A percentile compares a stretch with the other conserved stretches of the same genome.
Conservation (phyloP, 1,140 invertebrate genomes). For the Drosophila kepulauana region DNA sequence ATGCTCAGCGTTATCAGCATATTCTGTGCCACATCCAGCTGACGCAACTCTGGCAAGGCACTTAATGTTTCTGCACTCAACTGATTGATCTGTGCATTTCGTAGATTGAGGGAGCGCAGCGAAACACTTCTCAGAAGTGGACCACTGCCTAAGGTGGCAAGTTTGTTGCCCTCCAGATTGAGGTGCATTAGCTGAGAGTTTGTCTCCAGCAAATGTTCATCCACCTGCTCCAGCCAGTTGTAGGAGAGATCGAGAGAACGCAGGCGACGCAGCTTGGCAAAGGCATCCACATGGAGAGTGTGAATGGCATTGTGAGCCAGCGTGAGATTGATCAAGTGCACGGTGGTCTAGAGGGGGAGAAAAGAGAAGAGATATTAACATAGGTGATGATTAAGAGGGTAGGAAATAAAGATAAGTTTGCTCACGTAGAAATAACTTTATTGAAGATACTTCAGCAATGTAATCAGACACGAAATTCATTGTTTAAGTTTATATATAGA, state of each 20-base stretch:
- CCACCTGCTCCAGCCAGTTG: constrained; percentile 78
- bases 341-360: constrained; percentile 45
- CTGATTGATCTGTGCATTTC: constrained; percentile 75
- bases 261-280: constrained; percentile 56
- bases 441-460: too few relatives aligned
- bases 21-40: constrained; percentile 76
- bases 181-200: constrained; percentile 61
- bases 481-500: too few relatives aligned
- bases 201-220: constrained; percentile 71
- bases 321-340: constrained; percentile 65
- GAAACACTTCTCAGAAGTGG: constrained; percentile 64
- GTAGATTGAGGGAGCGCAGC: constrained; percentile 66
- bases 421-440: too few relatives aligned
- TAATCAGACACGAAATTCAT: too few relatives aligned
- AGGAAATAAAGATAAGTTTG: too few relatives aligned
- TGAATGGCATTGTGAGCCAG: constrained; percentile 76
- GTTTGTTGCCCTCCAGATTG: constrained; percentile 78
- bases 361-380: neutral
- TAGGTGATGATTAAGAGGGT: neutral
- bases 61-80: constrained; percentile 52
- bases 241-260: constrained; percentile 73
- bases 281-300: constrained; percentile 70
- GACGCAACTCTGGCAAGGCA: constrained; percentile 61
- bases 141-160: constrained; percentile 49
- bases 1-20: constrained; percentile 68